Percentiles rank a stretch among this genome's conserved stretches.
Conservation (phyloP, 2,888 invertebrate genomes). For the Alitta virens region DNA sequence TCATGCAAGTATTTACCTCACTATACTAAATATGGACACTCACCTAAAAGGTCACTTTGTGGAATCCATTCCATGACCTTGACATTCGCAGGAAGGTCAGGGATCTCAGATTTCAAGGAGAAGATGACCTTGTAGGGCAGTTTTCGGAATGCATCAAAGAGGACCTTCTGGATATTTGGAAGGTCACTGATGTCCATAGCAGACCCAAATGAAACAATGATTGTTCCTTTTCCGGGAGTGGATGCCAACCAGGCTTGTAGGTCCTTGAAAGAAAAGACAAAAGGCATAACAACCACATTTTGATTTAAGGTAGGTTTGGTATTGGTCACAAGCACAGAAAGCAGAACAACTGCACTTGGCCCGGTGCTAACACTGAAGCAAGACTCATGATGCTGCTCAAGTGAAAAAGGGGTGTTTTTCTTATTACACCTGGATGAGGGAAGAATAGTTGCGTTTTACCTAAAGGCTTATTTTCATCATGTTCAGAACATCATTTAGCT, state of each 20-base stretch:
- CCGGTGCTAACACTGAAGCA: too few species aligned
- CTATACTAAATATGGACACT: neutral
- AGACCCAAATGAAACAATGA: slow-evolving; percentile 9
- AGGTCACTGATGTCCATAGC: slow-evolving; percentile 7
- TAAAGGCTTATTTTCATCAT: too few species aligned
- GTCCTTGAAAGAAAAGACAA: neutral
- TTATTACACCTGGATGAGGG: too few species aligned
- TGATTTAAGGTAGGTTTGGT: too few species aligned
- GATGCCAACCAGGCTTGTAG: neutral
- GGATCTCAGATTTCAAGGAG: neutral
- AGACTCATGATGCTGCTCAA: too few species aligned
- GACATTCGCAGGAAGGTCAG: neutral
- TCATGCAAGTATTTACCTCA: too few species aligned
- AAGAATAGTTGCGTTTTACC: too few species aligned
- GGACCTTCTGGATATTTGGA: slow-evolving; percentile 5
- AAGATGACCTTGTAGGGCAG: slow-evolving; percentile 9
- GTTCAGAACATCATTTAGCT: too few species aligned
- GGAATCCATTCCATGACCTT: slow-evolving; percentile 12
- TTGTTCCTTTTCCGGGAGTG: neutral
- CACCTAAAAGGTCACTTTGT: slow-evolving; percentile 6
- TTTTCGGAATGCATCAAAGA: neutral
- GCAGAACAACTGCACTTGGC: too few species aligned
- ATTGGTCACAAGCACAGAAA: too few species aligned
- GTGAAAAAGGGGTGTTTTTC: too few species aligned
- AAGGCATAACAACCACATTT: too few species aligned